Base-by-base conservation (phyloP, 1,140 invertebrate species). In the Aphidius gifuensis region DNA sequence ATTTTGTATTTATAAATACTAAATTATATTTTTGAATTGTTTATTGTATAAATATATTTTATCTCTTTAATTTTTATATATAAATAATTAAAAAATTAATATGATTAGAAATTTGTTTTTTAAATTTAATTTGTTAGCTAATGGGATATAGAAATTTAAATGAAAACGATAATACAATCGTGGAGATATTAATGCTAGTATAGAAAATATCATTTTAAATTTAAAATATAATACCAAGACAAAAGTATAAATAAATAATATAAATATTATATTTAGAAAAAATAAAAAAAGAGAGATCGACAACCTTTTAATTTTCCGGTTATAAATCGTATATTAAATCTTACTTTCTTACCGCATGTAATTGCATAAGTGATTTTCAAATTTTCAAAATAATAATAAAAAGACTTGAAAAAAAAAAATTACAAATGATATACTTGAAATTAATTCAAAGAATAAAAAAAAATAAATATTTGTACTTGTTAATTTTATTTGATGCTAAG, bases 261-360 rank as follows among this genome's bases (percentile, higher is more conserved):
- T 4, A 51, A 23, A 32, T 32, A 21, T 23, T 2, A 23, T 23
- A 23, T 23, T 23, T 23, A 23, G 23, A 21, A 51, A n/a, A n/a
- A n/a, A n/a, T n/a, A 51, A 16, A 51, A 23, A 16, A 32, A 32
- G 49, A 6, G 21, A 51, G 49, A 16, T 16, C 49, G 32, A 51
- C 8, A 9, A 51, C n/a, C 21, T 51, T 51, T 51, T 51, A 9
- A 9, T 6, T 5, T 32, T 11, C 5, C 11, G 11, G 21, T 5
- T 23, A 51, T 23, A 32, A 3, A 23, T 32, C 5, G 6, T 51
- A 32, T 32, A 51, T 23, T 23, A 23, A 23, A 23, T 23, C 3
- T 23, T 51, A 23, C 49, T 51, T 32, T 32, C 49, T 51, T 32
- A 51, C n/a, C 49, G 8, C 49, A 51, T 51, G n/a, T 3, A 32